Evolutionary conservation across 2,888 invertebrate genomes (phyloP).

Genomic region (Drosophila birchii): DNA sequence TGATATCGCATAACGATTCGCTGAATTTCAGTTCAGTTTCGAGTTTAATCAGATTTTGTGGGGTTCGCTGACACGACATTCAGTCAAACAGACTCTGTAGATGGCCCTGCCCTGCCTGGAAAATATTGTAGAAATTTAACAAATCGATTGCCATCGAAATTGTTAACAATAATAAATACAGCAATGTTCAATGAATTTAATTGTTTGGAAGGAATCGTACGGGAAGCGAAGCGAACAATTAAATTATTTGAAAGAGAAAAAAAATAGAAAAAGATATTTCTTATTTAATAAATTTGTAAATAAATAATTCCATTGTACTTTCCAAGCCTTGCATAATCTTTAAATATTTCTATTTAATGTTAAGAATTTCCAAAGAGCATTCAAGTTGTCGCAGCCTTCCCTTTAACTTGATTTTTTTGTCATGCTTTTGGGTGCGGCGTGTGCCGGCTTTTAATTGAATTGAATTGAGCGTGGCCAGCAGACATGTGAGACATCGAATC

Average conservation of each 20-base stretch:
- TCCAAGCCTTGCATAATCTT: neutral
- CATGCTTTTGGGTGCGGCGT: constrained; percentile 51
- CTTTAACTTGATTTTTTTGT: constrained; percentile 3
- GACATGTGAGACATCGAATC: constrained; percentile 45
- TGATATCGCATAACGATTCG: constrained; percentile 45
- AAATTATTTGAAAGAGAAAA: neutral
- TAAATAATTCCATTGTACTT: neutral
- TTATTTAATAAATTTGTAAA: rapidly evolving
- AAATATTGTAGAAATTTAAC: constrained; percentile 16
- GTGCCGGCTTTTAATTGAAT: constrained; percentile 61
- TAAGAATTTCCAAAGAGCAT: constrained; percentile 9
- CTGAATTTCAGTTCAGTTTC: constrained; percentile 22
- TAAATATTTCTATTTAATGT: neutral
- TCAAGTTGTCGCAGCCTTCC: constrained; percentile 1
- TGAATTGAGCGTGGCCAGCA: constrained; percentile 61
- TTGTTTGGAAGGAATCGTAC: neutral
- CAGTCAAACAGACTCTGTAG: constrained; percentile 11
- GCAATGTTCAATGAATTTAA: constrained; percentile 10
- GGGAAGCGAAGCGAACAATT: neutral
- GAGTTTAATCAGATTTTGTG: constrained; percentile 33
- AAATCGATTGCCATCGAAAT: constrained; percentile 20
- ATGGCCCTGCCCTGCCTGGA: constrained; percentile 7
- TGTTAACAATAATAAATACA: constrained; percentile 3
- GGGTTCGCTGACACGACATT: constrained; percentile 38
- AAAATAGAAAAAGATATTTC: neutral